Conservation (phyloP, 35 echinoderm and acorn worm species). For the Heliocidaris erythrogramma region DNA sequence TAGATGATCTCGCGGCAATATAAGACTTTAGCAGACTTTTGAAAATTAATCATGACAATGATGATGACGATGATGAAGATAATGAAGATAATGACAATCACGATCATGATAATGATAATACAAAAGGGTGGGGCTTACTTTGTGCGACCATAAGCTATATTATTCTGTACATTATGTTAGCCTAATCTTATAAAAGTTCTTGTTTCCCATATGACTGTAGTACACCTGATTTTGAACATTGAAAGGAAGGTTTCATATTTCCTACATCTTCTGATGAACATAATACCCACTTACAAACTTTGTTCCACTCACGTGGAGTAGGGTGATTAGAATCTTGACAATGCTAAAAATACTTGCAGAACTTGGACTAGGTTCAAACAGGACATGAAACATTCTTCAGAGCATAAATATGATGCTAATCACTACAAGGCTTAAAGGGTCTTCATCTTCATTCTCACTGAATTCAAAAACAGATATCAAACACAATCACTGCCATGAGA, state of each 20-base stretch:
- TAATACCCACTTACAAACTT: background rate
- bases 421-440: background rate
- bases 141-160: background rate
- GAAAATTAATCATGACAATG: too few relatives aligned
- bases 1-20: too few relatives aligned
- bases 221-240: background rate
- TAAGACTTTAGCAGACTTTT: too few relatives aligned
- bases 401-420: background rate
- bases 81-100: background rate
- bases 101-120: background rate
- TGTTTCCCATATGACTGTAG: background rate
- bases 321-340: background rate
- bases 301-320: background rate
- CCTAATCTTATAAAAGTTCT: background rate
- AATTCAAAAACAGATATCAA: background rate
- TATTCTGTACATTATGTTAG: background rate
- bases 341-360: background rate
- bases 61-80: background rate
- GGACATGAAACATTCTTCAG: background rate
- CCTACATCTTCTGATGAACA: background rate
- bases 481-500: background rate
- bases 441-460: background rate
- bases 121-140: background rate
- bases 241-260: background rate
- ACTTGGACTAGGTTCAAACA: conserved; percentile 2